These are phyloP conservation scores for Aphrocallistes beatrix DNA, from an alignment of 37 sponge, comb jelly and placozoan genomes.

Conservation along the genomic window DNA sequence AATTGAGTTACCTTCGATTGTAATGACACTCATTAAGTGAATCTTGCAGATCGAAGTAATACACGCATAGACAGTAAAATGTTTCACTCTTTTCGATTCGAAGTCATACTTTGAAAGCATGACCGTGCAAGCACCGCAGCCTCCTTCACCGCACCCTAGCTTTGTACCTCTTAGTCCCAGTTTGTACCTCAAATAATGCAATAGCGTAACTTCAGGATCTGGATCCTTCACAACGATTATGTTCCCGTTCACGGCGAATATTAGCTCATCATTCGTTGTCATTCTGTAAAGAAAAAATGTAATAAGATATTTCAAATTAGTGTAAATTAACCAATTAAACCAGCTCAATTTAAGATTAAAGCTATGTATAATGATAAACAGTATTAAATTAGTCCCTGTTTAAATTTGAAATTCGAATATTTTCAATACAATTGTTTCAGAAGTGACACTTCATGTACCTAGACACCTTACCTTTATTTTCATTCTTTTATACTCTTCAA, in stretches of 20 bases:
- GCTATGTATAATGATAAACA: too few relatives aligned
- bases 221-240: slow-evolving; percentile 31
- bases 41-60: slow-evolving; percentile 59
- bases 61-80: slow-evolving; percentile 65
- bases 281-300: too few relatives aligned
- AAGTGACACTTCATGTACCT: too few relatives aligned
- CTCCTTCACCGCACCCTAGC: slow-evolving; percentile 79
- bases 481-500: too few relatives aligned
- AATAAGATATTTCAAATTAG: too few relatives aligned
- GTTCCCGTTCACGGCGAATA: slow-evolving; percentile 40
- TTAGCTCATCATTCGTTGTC: not conserved
- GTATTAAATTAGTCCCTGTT: too few relatives aligned
- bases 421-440: too few relatives aligned
- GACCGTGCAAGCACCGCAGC: slow-evolving; percentile 87
- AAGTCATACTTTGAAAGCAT: slow-evolving; percentile 55
- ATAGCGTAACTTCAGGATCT: slow-evolving; percentile 66
- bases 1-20: slow-evolving; percentile 75
- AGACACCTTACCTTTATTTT: too few relatives aligned
- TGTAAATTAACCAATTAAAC: too few relatives aligned
- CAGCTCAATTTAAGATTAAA: too few relatives aligned
- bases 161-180: slow-evolving; percentile 66
- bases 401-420: too few relatives aligned
- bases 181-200: slow-evolving; percentile 49
- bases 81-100: slow-evolving; percentile 26
- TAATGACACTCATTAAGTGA: slow-evolving; percentile 61